phyloP scores from a whole-genome alignment of 2,888 invertebrate genomes.

The Teinopalpus imperialis region DNA sequence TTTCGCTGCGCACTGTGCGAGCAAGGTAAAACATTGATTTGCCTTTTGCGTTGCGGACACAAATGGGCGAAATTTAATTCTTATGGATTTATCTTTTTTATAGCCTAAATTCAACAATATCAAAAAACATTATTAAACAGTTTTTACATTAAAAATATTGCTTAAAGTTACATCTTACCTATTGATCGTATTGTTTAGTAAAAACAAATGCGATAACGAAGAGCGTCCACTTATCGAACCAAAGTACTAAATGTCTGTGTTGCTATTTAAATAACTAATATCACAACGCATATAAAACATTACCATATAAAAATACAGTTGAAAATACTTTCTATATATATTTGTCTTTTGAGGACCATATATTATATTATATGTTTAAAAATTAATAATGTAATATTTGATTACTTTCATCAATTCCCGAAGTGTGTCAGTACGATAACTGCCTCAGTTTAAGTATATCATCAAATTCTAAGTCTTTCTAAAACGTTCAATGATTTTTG shows the following conservation, averaged over 20 bases:
- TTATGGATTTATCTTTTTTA: too few relatives aligned
- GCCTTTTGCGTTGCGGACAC: conserved; percentile 22
- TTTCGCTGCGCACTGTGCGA: conserved; percentile 35
- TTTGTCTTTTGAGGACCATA: too few relatives aligned
- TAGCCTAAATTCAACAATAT: too few relatives aligned
- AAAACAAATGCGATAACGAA: neutral
- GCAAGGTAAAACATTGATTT: conserved; percentile 23
- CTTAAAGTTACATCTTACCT: conserved; percentile 4
- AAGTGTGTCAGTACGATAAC: too few relatives aligned
- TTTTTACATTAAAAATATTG: too few relatives aligned
- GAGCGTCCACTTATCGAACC: conserved; percentile 7
- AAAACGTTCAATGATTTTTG: conserved; percentile 13
- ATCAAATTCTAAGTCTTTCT: neutral
- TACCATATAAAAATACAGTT: conserved; percentile 5
- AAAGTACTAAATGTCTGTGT: conserved; percentile 22
- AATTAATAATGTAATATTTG: conserved; percentile 6
- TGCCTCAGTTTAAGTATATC: too few relatives aligned
- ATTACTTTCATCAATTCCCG: too few relatives aligned
- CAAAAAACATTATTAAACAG: too few relatives aligned
- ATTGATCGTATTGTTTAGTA: conserved; percentile 1
- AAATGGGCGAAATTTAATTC: conserved; percentile 1
- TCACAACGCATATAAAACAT: neutral
- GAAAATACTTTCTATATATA: too few relatives aligned
- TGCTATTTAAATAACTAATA: conserved; percentile 8
- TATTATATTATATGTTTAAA: neutral